A percentile compares a stretch with the other conserved stretches of the same genome.
phyloP scores from a whole-genome alignment of 2,797 vertebrate species.

The Protonibea diacanthus region DNA sequence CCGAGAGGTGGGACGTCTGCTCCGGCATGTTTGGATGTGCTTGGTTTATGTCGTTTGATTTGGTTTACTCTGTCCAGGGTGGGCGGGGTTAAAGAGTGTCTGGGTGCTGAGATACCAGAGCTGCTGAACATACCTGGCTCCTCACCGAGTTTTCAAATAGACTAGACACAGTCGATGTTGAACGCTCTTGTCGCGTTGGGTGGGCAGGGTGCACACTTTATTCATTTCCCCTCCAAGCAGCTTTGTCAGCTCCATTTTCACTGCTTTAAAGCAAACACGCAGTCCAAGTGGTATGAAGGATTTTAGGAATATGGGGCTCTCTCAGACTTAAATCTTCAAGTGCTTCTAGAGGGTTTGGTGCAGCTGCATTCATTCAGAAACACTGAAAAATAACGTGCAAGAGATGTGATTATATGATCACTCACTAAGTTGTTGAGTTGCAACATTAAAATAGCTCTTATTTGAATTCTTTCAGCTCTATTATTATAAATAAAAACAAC shows the following conservation, averaged over 20 bases:
- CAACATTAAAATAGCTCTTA: neutral
- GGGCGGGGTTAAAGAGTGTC: conserved; percentile 36
- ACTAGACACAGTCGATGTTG: conserved; percentile 47
- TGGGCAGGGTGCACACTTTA: conserved; percentile 40
- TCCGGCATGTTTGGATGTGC: conserved; percentile 48
- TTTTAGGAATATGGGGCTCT: conserved; percentile 32
- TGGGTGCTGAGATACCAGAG: conserved; percentile 64
- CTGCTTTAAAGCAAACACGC: conserved; percentile 37
- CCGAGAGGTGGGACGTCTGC: conserved; percentile 32
- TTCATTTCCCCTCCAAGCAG: conserved; percentile 17
- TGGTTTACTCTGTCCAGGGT: conserved; percentile 23
- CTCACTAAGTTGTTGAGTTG: neutral
- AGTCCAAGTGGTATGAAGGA: conserved; percentile 26
- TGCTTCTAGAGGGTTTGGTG: conserved; percentile 31
- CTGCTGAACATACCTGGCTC: conserved; percentile 71
- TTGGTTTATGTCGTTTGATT: conserved; percentile 57
- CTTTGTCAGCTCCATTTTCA: conserved; percentile 34
- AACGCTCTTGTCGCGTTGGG: conserved; percentile 22
- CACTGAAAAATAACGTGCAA: neutral
- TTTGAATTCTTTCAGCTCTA: neutral
- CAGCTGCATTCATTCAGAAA: conserved; percentile 7
- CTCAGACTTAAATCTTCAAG: conserved; percentile 7
- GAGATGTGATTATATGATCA: neutral
- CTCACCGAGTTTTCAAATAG: conserved; percentile 56
- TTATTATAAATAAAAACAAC: neutral